Conservation (phyloP, 2,888 invertebrate species). For the Uloborus plumipes region DNA sequence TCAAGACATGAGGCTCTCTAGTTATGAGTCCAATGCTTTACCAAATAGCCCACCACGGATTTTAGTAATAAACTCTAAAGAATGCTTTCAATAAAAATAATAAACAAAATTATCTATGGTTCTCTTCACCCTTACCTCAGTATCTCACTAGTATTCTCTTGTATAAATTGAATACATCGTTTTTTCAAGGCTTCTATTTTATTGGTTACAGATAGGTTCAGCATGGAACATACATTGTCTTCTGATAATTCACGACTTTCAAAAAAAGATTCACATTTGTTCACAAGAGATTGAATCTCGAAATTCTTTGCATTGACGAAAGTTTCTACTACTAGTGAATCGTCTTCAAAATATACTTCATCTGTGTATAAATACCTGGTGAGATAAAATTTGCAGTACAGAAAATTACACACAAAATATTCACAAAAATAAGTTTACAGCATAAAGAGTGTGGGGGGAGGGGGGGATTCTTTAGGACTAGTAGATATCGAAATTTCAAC, state of each 20-base stretch:
- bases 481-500: too few species aligned
- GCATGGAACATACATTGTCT: constrained; percentile 14
- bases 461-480: too few species aligned
- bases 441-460: too few species aligned
- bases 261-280: constrained; percentile 25
- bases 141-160: constrained; percentile 32
- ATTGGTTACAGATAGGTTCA: constrained; percentile 12
- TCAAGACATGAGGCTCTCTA: too few species aligned
- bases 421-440: too few species aligned
- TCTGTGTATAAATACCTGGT: constrained; percentile 49
- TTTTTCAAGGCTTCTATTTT: constrained; percentile 27
- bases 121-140: constrained; percentile 22
- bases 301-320: constrained; percentile 18
- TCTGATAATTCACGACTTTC: constrained; percentile 20
- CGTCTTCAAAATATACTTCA: constrained; percentile 32
- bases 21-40: too few species aligned
- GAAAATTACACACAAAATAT: too few species aligned
- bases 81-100: too few species aligned
- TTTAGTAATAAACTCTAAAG: too few species aligned
- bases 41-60: too few species aligned
- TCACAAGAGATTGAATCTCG: constrained; percentile 4
- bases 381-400: not conserved
- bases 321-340: constrained; percentile 16
- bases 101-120: too few species aligned
- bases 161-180: constrained; percentile 25